Evolutionary conservation across 64 coral and sea anemone genomes (phyloP).

Genomic region (Acropora yongei): DNA sequence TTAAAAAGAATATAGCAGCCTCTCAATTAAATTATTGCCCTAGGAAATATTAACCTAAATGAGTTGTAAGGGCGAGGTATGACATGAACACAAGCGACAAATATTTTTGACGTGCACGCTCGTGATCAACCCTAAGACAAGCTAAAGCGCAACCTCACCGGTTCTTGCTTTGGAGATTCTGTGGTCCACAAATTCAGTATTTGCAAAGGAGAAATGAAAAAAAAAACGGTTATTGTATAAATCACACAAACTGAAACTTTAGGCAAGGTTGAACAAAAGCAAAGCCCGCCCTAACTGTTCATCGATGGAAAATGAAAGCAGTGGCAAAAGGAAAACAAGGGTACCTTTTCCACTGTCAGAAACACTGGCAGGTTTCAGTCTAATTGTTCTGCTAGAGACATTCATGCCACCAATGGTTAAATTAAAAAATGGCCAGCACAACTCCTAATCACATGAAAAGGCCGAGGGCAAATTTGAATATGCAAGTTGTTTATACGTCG

Average conservation of each 20-base stretch:
- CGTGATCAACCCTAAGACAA: too few relatives aligned
- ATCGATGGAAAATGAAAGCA: neutral
- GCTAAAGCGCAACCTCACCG: constrained; percentile 1
- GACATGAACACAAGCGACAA: neutral
- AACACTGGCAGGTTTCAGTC: neutral
- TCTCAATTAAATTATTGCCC: neutral
- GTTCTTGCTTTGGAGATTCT: constrained; percentile 10
- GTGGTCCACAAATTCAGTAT: neutral
- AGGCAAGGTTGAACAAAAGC: neutral
- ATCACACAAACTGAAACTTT: neutral
- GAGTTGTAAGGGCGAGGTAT: too few relatives aligned
- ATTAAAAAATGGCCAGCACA: neutral
- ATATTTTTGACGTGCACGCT: neutral
- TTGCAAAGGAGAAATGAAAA: constrained; percentile 7
- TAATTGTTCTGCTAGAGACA: neutral
- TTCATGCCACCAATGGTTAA: neutral
- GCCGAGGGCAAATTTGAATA: constrained; percentile 14
- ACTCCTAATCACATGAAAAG: neutral
- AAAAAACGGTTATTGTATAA: neutral
- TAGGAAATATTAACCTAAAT: neutral
- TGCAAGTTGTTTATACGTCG: neutral
- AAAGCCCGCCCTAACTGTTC: neutral
- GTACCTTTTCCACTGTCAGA: constrained; percentile 35
- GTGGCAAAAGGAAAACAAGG: neutral
- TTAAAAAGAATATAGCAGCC: neutral